A percentile compares a stretch with the other conserved stretches of the same genome.
phyloP scores from a whole-genome alignment of 1,140 invertebrate genomes.

The Physella acuta region DNA sequence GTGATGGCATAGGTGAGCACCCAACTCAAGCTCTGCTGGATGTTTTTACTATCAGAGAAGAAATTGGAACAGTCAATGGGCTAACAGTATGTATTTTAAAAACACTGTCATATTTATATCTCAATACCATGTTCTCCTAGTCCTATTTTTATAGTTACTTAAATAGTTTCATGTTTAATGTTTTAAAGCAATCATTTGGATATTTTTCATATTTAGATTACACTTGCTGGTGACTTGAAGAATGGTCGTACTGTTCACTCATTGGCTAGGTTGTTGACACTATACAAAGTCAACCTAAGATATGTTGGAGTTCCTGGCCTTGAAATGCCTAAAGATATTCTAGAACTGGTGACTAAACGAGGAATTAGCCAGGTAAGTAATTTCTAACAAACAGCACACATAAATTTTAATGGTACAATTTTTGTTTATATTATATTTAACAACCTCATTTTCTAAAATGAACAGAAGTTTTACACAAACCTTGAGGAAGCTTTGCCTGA shows the following conservation, averaged over 20 bases:
- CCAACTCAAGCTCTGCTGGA: conserved; percentile 97
- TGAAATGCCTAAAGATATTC: conserved; percentile 86
- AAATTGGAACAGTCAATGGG: conserved; percentile 97
- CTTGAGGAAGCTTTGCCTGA: conserved; percentile 85
- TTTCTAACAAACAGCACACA: no score
- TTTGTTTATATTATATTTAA: not conserved
- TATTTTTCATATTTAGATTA: no score
- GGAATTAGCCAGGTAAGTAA: conserved; percentile 73
- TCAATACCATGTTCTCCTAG: no score
- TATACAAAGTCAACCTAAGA: conserved; percentile 62
- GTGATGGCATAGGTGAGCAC: conserved; percentile 97
- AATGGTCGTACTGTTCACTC: conserved; percentile 98
- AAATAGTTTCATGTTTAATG: no score
- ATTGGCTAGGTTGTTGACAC: conserved; percentile 69
- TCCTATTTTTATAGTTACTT: no score
- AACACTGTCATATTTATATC: conserved; percentile 12
- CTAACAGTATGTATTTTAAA: conserved; percentile 71
- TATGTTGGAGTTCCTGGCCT: conserved; percentile 86
- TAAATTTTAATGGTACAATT: not conserved
- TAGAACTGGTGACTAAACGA: conserved; percentile 75
- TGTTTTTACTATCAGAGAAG: conserved; percentile 96
- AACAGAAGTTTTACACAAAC: conserved; percentile 63
- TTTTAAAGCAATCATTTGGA: no score
- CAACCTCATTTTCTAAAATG: no score
- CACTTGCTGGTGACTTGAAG: conserved; percentile 89